Evolutionary conservation across 2,113 vertebrate genomes (phyloP).

Genomic region (Heterochromis multidens): DNA sequence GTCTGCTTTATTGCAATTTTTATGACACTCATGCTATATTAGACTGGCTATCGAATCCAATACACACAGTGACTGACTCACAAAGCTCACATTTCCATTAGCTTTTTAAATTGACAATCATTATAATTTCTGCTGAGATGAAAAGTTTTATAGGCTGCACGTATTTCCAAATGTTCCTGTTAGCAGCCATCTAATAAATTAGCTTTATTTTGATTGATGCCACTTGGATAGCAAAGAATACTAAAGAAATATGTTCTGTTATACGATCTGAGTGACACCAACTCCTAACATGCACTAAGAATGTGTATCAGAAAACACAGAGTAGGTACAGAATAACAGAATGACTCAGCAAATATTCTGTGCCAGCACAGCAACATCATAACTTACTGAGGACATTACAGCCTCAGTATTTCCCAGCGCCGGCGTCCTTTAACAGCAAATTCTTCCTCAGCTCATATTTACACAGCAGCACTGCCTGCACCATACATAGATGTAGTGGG

Average conservation of each 20-base stretch:
- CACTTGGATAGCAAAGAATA: not conserved
- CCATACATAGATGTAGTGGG: slow-evolving; percentile 63
- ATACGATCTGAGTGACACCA: not conserved
- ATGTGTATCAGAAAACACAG: not conserved
- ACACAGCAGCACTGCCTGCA: slow-evolving; percentile 22
- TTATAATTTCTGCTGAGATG: slow-evolving; percentile 49
- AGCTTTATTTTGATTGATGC: slow-evolving; percentile 26
- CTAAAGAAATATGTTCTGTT: slow-evolving; percentile 2
- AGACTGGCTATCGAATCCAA: slow-evolving; percentile 35
- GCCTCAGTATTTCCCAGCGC: not conserved
- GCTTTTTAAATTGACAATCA: slow-evolving; percentile 45
- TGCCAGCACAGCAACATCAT: not conserved
- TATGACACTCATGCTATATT: slow-evolving; percentile 41
- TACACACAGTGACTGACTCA: slow-evolving; percentile 16
- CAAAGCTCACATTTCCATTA: slow-evolving; percentile 50
- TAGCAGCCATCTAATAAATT: slow-evolving; percentile 48
- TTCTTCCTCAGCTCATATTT: slow-evolving; percentile 39
- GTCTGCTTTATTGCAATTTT: slow-evolving; percentile 38
- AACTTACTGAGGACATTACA: not conserved
- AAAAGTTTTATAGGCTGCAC: slow-evolving; percentile 47
- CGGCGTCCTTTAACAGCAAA: not conserved
- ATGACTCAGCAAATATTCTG: not conserved
- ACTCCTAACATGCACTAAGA: not conserved
- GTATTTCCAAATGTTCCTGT: slow-evolving; percentile 26
- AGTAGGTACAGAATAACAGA: not conserved